Evolutionary conservation across 2,797 vertebrate genomes (phyloP).

Genomic region (Poecilia velifera): DNA sequence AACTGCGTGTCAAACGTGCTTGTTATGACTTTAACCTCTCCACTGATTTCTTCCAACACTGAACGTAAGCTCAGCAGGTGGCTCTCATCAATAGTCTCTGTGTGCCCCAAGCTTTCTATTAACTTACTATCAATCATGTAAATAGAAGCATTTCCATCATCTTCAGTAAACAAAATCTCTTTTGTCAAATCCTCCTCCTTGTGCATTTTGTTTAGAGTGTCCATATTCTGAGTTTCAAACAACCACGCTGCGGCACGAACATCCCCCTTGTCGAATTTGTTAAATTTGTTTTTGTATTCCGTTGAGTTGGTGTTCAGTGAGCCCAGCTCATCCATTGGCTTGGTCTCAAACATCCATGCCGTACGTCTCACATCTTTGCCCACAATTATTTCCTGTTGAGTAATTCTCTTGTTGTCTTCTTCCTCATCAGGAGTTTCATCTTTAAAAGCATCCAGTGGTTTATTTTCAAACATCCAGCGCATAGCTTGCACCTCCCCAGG

Average conservation of each 20-base stretch:
- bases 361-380: constrained; percentile 86
- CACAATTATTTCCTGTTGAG: constrained; percentile 84
- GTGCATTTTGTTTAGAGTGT: constrained; percentile 85
- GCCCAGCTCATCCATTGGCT: constrained; percentile 79
- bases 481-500: constrained; percentile 88
- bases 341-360: constrained; percentile 91
- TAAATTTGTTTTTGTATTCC: constrained; percentile 79
- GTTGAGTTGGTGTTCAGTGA: constrained; percentile 54
- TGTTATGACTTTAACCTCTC: constrained; percentile 85
- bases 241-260: constrained; percentile 82
- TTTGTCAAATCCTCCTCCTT: constrained; percentile 79
- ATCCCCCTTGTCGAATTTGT: constrained; percentile 84
- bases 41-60: constrained; percentile 88
- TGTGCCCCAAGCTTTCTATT: constrained; percentile 82
- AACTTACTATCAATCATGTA: constrained; percentile 89
- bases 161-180: constrained; percentile 68
- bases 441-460: constrained; percentile 85
- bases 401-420: constrained; percentile 70
- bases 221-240: constrained; percentile 89
- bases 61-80: constrained; percentile 85
- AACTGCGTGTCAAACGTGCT: constrained; percentile 90
- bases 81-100: constrained; percentile 85
- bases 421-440: constrained; percentile 77
- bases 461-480: constrained; percentile 90
- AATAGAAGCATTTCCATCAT: constrained; percentile 86